Evolutionary conservation across 2,113 vertebrate species (phyloP), one percentile per base, ranked within the genome.

Genomic region (Anser cygnoides): DNA sequence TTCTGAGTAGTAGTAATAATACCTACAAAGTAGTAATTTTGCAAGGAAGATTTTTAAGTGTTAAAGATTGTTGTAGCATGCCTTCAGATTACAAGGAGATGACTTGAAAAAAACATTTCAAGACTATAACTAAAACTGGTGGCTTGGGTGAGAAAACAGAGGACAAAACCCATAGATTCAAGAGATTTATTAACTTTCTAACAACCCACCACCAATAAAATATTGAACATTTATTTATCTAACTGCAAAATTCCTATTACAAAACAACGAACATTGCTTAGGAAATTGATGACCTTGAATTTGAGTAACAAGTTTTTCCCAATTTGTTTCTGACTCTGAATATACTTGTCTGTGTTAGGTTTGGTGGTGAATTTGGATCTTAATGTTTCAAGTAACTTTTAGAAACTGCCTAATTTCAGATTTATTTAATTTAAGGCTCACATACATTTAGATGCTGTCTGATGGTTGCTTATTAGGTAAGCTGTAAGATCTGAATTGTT

Each of bases 11-110:
- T 29, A 71, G 19, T 2, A 89, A 6, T 10, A 78, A 49, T 4
- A 23, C 16, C 26, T 44, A 35, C 3, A 84, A 61, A 37, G 17
- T 4, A 37, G 28, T 55, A 23, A 18, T 37, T 54, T n/a, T 11
- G 8, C 10, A 77, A 26, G 26, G 3, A 19, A 66, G 37, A 50
- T 82, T 68, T 70, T 20, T 1, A 49, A 37, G 28, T 2, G 1
- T 19, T 54, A 57, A 55, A 2, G 2, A 29, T 55, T 76, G 87
- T 3, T 39, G n/a, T 9, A 13, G 3, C 6, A 13, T 59, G 31
- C 5, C 20, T 59, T 10, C n/a, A 37, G n/a, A 66, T 18, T n/a
- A 35, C 43, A 50, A 0, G 0, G 33, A 17, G 8, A 54, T 2
- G 79, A 10, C 12, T 81, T n/a, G 35, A 43, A 80, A 66, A 76